A percentile compares a stretch with the other conserved stretches of the same genome.
Evolutionary conservation across 2,113 vertebrate species (phyloP).

Genomic region (Heptranchias perlo): DNA sequence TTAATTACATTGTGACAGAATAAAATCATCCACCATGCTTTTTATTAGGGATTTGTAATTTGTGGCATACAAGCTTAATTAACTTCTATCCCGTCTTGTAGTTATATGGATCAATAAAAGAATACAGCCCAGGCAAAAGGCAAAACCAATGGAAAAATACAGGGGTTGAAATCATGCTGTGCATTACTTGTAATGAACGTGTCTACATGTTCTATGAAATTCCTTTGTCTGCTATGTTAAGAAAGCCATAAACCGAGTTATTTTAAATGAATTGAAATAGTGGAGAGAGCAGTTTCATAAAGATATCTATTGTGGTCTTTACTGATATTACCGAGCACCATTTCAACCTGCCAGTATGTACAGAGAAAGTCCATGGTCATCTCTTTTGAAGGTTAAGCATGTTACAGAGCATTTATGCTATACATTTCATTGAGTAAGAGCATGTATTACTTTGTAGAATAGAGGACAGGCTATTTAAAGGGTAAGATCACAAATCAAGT

Average conservation of each 20-base stretch:
- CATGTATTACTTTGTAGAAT: neutral
- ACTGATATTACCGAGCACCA: neutral
- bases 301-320: neutral
- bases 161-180: neutral
- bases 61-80: neutral
- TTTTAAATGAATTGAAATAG: neutral
- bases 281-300: neutral
- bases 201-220: neutral
- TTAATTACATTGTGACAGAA: neutral
- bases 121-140: neutral
- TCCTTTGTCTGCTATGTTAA: neutral
- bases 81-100: neutral
- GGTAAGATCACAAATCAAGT: neutral
- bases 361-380: neutral
- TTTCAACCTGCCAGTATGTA: neutral
- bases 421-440: neutral
- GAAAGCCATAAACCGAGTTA: neutral
- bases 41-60: neutral
- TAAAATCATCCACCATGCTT: neutral
- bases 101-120: neutral
- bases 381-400: neutral
- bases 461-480: neutral
- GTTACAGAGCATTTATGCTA: neutral
- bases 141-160: neutral
- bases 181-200: neutral